Evolutionary conservation across 2,888 invertebrate genomes (phyloP).

Genomic region (Thera britannica): DNA sequence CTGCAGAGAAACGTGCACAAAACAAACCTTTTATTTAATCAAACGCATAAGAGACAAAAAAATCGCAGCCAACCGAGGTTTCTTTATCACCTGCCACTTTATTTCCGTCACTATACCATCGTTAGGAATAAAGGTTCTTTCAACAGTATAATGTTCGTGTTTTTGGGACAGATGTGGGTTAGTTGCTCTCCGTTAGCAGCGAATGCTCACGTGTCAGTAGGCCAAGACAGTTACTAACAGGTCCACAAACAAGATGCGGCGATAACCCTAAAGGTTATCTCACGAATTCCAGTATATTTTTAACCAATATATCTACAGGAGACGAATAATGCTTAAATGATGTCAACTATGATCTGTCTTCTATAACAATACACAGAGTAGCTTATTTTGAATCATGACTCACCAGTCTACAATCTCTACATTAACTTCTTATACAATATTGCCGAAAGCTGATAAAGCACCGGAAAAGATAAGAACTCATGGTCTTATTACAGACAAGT

Average conservation of each 20-base stretch:
- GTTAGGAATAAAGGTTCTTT: constrained; percentile 3
- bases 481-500: no score
- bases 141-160: constrained; percentile 14
- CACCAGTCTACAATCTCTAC: no score
- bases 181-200: constrained; percentile 21
- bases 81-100: constrained; percentile 14
- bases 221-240: constrained; percentile 22
- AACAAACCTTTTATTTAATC: constrained; percentile 16
- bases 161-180: constrained; percentile 21
- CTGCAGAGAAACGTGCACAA: constrained; percentile 37
- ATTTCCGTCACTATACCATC: not conserved
- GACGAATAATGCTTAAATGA: not conserved
- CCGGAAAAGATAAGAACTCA: no score
- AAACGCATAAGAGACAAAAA: constrained; percentile 13
- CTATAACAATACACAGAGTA: no score
- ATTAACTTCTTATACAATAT: no score
- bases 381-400: no score
- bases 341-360: not conserved
- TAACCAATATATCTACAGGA: not conserved
- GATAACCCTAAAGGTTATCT: constrained; percentile 31
- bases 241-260: constrained; percentile 14
- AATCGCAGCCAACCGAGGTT: not conserved
- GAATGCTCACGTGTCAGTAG: constrained; percentile 27
- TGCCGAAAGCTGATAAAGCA: no score
- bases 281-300: constrained; percentile 30